Evolutionary conservation across 2,888 invertebrate species (phyloP), one percentile per base, ranked within the genome.

Genomic region (Ptychoptera contaminata): DNA sequence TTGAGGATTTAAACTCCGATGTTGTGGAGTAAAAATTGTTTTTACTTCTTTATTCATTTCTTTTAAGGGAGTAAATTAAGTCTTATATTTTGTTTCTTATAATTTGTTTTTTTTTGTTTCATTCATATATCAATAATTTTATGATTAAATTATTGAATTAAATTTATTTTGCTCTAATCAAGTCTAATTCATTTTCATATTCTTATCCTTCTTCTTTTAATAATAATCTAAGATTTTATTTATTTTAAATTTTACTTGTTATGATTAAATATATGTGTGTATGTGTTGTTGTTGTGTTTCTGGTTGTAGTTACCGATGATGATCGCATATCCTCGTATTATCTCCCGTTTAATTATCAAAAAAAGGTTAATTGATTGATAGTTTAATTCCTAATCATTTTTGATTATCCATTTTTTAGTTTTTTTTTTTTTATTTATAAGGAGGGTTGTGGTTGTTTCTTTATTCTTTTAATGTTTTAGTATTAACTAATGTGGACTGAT

Each of bases 131-230:
- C 49, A 44, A 46, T 46, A 45, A 42, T 49, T 47, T 48, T 46
- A 16, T 48, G 47, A 48, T 48, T 47, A 47, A 46, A 46, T 48
- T 48, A 49, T 47, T 49, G 48, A 49, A 40, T 47, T 48, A 36
- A 37, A 12, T 16, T 34, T 12, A 16, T 40, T 43, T 46, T n/a
- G n/a, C 38, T 38, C 14, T 35, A 35, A 23, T 38, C 23, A 32
- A 29, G 48, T 51, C 29, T 38, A 37, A 41, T 42, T 38, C 23
- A 9, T 42, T 9, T 42, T 30, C 37, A 37, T 32, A 10, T n/a
- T n/a, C n/a, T 42, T 3, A 7, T 23, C 7, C 7, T 23, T 23
- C 8, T 32, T 32, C 3, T 4, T 32, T 32, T 9, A 32, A n/a
- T 11, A n/a, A 7, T n/a, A n/a, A 40, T 40, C 14, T 23, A 39